Base-by-base conservation (phyloP, 2,113 vertebrate species). In the Camelus dromedarius region DNA sequence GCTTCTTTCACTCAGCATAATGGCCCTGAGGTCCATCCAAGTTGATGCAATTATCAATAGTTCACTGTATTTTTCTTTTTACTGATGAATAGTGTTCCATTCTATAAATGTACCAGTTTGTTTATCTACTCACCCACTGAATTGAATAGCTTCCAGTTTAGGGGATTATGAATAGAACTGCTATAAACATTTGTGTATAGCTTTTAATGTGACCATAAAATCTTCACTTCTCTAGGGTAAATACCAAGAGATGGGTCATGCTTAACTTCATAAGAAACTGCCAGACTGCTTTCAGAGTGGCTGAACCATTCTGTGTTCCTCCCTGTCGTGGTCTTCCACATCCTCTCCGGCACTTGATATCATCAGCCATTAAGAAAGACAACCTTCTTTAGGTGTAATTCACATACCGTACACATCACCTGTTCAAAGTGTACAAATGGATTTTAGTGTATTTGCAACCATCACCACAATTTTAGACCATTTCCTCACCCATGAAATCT, bases 1-100 rank as follows among this genome's bases (percentile, higher is more conserved):
- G 38, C 38, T 92, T 88, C 50, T 76, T 96, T 86, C 42, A 93
- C 52, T 90, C 48, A 89, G 24, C 9, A 30, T 26, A 93, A 54
- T 48, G n/a, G 24, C 30, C 70, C 62, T 72, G 54, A 79, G 38
- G 35, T 85, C 62, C 56, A 85, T 38, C 30, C 46, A 84, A 70
- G 16, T 76, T 60, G 32, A 52, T 67, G 19, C n/a, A 26, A 38
- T 67, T 32, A 64, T 26, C n/a, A 79, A 38, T 54, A 85, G 18
- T 56, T 89, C 54, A 35, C 30, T 84, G 9, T 56, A 50, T 1
- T 73, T 54, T 77, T 9, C 18, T 28, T 26, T 32, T 20, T 48
- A 77, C 24, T 64, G 16, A 69, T 79, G 30, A 72, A 9, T 79
- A 79, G 46, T 24, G 22, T 79, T 89, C 32, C 52, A 66, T 20